phyloP scores from a whole-genome alignment of 2,113 vertebrate species.

The Dicaeum eximium region DNA sequence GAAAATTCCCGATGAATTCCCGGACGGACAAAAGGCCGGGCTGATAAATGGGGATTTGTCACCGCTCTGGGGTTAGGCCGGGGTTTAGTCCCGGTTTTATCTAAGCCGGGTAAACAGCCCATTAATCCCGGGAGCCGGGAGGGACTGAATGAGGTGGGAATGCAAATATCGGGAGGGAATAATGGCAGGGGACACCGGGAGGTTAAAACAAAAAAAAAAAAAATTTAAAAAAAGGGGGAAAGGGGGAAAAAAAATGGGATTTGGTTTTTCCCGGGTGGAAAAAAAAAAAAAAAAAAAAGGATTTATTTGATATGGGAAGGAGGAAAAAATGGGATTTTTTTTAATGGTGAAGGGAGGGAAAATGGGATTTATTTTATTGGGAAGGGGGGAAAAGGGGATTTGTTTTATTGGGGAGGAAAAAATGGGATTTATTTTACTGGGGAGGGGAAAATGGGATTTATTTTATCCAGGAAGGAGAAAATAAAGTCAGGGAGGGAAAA shows the following conservation, averaged over 20 bases:
- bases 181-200: neutral
- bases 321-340: neutral
- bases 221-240: neutral
- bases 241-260: neutral
- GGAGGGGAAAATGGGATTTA: neutral
- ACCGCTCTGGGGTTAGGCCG: constrained; percentile 12
- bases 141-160: constrained; percentile 49
- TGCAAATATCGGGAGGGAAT: constrained; percentile 38
- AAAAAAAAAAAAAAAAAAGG: neutral
- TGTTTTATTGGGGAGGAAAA: neutral
- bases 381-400: neutral
- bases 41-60: constrained; percentile 7
- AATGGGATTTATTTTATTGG: neutral
- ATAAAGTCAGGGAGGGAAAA: neutral
- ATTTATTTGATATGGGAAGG: fast-evolving
- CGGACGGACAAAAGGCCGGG: neutral
- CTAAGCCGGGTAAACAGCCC: constrained; percentile 19
- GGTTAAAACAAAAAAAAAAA: neutral
- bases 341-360: fast-evolving
- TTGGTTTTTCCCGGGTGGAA: neutral
- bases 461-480: neutral
- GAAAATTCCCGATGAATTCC: neutral
- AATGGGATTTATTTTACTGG: neutral
- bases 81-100: constrained; percentile 42
- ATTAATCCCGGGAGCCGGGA: constrained; percentile 43